Conservation (phyloP, 2,113 vertebrate species). For the Pollachius pollachius region DNA sequence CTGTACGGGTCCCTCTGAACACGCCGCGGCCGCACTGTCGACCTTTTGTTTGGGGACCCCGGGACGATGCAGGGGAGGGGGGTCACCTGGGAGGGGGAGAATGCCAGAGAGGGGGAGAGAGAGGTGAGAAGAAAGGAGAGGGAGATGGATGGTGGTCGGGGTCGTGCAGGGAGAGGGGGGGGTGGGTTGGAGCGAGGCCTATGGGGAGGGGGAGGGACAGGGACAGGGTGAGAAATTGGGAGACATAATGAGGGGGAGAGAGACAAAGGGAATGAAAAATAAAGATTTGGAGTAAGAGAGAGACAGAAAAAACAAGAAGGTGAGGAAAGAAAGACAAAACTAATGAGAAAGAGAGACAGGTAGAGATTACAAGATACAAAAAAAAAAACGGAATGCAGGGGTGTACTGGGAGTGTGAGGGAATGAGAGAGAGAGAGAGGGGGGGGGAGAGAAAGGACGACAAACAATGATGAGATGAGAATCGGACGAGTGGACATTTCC, state of each 20-base stretch:
- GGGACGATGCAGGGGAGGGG: constrained; percentile 32
- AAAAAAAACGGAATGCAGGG: neutral
- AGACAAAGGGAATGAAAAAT: too few species aligned
- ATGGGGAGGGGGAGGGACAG: constrained; percentile 22
- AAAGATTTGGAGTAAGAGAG: too few species aligned
- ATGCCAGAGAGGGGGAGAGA: constrained; percentile 1
- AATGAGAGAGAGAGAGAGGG: constrained; percentile 1
- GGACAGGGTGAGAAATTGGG: too few species aligned
- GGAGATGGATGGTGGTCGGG: too few species aligned
- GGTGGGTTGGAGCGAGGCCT: too few species aligned
- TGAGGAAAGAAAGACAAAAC: too few species aligned
- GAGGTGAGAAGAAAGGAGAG: too few species aligned
- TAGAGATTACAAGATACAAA: too few species aligned
- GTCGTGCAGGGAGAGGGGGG: too few species aligned
- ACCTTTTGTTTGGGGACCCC: constrained; percentile 67
- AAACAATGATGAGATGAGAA: constrained; percentile 52
- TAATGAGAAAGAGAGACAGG: too few species aligned
- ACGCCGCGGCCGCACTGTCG: too few species aligned
- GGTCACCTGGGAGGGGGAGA: constrained; percentile 40
- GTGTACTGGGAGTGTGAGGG: neutral
- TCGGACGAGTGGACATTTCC: constrained; percentile 62
- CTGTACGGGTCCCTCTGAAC: constrained; percentile 4
- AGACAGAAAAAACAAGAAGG: too few species aligned
- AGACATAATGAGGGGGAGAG: neutral
- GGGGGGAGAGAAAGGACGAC: constrained; percentile 22